These are phyloP conservation scores for Albula goreensis DNA, from an alignment of 2,113 vertebrate genomes.

Conservation along the genomic window DNA sequence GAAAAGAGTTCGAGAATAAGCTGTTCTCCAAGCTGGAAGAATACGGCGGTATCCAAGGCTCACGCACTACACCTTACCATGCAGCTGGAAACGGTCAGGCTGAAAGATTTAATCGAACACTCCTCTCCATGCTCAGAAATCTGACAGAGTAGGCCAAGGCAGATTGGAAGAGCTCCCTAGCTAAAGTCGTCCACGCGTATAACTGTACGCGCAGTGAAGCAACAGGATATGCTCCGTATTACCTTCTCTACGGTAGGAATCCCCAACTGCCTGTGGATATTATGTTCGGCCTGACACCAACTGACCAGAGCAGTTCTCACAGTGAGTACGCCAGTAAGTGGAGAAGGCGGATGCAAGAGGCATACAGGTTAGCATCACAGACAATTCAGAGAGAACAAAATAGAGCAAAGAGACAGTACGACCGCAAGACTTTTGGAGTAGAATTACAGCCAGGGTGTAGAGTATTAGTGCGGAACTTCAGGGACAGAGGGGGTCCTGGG, in stretches of 20 bases:
- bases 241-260: constrained; percentile 18
- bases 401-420: constrained; percentile 12
- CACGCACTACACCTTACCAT: constrained; percentile 10
- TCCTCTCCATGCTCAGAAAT: constrained; percentile 29
- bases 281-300: constrained; percentile 25
- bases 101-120: constrained; percentile 40
- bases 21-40: constrained; percentile 27
- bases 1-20: constrained; percentile 32
- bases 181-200: not conserved
- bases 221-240: constrained; percentile 3
- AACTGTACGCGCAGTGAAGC: not conserved
- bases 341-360: constrained; percentile 15
- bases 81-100: constrained; percentile 26
- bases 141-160: constrained; percentile 6
- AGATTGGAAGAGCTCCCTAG: not conserved
- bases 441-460: not conserved
- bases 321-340: constrained; percentile 19
- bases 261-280: constrained; percentile 7
- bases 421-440: not conserved
- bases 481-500: constrained; percentile 24
- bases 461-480: constrained; percentile 13
- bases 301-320: constrained; percentile 16
- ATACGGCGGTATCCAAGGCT: constrained; percentile 25
- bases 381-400: not conserved
- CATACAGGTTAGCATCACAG: constrained; percentile 7